Evolutionary conservation across 2,113 vertebrate genomes (phyloP).

Genomic region (Corythaixoides concolor): DNA sequence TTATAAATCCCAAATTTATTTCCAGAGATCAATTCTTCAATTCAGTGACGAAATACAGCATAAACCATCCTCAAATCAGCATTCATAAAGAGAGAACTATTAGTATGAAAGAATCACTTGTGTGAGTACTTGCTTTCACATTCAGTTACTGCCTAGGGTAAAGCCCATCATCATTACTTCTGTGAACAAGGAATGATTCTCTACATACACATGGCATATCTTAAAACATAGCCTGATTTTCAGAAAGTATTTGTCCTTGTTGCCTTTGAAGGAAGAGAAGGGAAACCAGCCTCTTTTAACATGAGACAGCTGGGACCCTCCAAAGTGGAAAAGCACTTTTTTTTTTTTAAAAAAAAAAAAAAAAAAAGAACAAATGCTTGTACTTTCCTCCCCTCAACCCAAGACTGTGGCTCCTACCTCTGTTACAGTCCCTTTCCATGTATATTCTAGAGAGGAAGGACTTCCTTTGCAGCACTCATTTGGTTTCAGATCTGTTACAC

Average conservation of each 20-base stretch:
- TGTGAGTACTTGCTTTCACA: not conserved
- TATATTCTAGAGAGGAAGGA: not conserved
- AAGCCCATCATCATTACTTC: not conserved
- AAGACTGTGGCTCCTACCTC: not conserved
- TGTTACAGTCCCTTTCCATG: not conserved
- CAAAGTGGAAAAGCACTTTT: not conserved
- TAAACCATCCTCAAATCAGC: not conserved
- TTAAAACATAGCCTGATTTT: not conserved
- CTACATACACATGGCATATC: not conserved
- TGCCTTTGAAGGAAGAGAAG: not conserved
- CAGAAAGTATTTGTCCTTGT: not conserved
- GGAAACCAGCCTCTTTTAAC: not conserved
- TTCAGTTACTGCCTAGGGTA: not conserved
- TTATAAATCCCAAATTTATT: not conserved
- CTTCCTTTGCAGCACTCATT: constrained; percentile 1
- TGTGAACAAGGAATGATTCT: not conserved
- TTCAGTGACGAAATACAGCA: not conserved
- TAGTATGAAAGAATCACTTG: not conserved
- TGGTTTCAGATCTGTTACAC: constrained; percentile 22
- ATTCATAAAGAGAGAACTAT: not conserved
- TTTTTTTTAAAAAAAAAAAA: no score
- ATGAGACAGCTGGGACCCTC: not conserved
- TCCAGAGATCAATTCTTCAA: not conserved
- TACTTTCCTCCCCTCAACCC: not conserved
- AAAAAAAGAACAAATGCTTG: not conserved